Evolutionary conservation across 2,888 invertebrate species (phyloP), one percentile per base, ranked within the genome.

Genomic region (Gymnosoma rotundatum): DNA sequence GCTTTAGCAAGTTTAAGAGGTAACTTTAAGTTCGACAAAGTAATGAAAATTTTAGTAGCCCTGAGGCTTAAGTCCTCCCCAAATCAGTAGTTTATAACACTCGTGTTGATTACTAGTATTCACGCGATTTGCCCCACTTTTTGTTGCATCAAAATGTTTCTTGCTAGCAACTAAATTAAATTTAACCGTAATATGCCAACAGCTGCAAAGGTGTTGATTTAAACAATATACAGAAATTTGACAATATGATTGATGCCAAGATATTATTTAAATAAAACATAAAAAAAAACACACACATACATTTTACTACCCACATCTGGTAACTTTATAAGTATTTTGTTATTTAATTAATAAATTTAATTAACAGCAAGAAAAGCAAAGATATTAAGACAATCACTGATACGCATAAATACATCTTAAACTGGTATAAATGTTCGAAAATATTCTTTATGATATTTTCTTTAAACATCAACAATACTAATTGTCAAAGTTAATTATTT

Each of bases 181-280:
- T 12, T 2, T 16, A 32, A 32, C 25, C 3, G 16, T 48, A 14
- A 14, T 14, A 9, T 3, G 38, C 20, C 8, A 45, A n/a, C 21
- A 1, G 16, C 25, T 38, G 8, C 38, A 16, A 48, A 48, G 74
- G 42, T 64, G 54, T 60, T 50, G 58, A 79, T 42, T 50, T 64
- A n/a, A 48, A 38, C 1, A 8, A 38, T 38, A 6, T 38, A 38
- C 54, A 16, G 58, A 8, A 61, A 66, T 42, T 75, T 83, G 83
- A 75, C 74, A 79, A 54, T 79, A 56, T 75, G 83, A 83, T 72
- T 79, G 79, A 83, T 75, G 64, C 56, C 78, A 60, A 70, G 54
- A 48, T n/a, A n/a, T n/a, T 38, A 78, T 78, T 78, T 73, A 70
- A 79, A 79, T 79, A 60, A 72, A 48, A 48, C n/a, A n/a, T n/a